Percentiles rank a stretch among this genome's conserved stretches.
Conservation (phyloP, 1,140 invertebrate species). For the Cydia splendana region DNA sequence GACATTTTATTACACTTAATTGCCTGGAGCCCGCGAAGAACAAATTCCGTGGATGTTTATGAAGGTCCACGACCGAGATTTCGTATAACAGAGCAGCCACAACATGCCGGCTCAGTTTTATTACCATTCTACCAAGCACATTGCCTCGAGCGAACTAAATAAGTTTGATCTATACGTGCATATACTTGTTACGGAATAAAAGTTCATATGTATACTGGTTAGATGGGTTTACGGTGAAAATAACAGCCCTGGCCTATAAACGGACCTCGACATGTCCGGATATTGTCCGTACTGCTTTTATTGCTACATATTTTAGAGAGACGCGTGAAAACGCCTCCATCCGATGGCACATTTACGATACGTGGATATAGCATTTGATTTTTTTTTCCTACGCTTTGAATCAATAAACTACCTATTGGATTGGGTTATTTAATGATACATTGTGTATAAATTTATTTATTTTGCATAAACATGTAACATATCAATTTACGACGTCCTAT, state of each 20-base stretch:
- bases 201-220: neutral
- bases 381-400: slow-evolving; percentile 37
- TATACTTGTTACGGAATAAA: neutral
- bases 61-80: slow-evolving; percentile 56
- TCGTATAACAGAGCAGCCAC: slow-evolving; percentile 50
- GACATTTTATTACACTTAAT: slow-evolving; percentile 44
- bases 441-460: slow-evolving; percentile 9
- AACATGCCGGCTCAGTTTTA: slow-evolving; percentile 50
- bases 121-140: neutral
- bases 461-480: slow-evolving; percentile 9
- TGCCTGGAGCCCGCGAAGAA: slow-evolving; percentile 37
- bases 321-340: slow-evolving; percentile 46
- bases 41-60: slow-evolving; percentile 50
- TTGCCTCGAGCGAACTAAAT: neutral
- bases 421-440: slow-evolving; percentile 4
- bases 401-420: slow-evolving; percentile 32
- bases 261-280: slow-evolving; percentile 63
- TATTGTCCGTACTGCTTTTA: slow-evolving; percentile 65
- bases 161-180: neutral
- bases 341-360: slow-evolving; percentile 51
- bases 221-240: neutral
- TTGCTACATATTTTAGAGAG: slow-evolving; percentile 70
- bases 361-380: slow-evolving; percentile 43
- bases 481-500: neutral
- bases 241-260: slow-evolving; percentile 59